These are phyloP conservation scores for Trididemnum clinides DNA, from an alignment of 23 tunicate species.

Conservation along the genomic window DNA sequence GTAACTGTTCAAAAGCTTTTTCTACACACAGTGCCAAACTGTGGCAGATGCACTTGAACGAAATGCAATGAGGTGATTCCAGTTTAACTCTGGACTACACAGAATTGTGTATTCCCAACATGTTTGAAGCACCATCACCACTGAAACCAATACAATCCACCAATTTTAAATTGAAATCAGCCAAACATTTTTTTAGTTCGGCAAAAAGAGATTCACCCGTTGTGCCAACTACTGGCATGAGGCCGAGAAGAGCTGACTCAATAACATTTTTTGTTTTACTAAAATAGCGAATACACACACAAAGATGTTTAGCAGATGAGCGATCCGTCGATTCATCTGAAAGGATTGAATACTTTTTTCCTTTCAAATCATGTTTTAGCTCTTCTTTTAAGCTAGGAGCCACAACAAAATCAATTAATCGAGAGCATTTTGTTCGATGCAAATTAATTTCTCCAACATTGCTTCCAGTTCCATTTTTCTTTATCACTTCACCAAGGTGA, in stretches of 20 bases:
- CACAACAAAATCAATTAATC: conserved; percentile 5
- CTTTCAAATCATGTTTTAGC: conserved; percentile 11
- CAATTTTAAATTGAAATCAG: neutral
- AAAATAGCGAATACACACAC: conserved; percentile 11
- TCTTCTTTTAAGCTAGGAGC: conserved; percentile 4
- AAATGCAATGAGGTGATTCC: conserved; percentile 11
- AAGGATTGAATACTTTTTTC: neutral
- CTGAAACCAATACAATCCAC: conserved; percentile 20
- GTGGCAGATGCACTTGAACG: conserved; percentile 14
- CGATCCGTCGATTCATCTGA: neutral
- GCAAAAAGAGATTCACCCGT: conserved; percentile 1
- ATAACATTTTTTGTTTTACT: neutral
- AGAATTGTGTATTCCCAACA: conserved; percentile 24
- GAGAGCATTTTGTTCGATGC: conserved; percentile 28
- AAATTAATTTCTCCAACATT: neutral
- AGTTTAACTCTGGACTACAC: conserved; percentile 33
- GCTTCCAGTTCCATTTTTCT: conserved; percentile 1
- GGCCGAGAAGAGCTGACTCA: neutral
- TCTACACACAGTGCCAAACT: conserved; percentile 6
- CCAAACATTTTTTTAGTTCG: neutral
- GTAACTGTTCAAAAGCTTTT: neutral
- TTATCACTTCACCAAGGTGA: conserved; percentile 26
- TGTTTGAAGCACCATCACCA: conserved; percentile 34
- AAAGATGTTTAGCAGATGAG: neutral
- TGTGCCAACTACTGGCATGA: conserved; percentile 25